A percentile compares a stretch with the other conserved stretches of the same genome.
Evolutionary conservation across 1,140 invertebrate genomes (phyloP).

Genomic region (Scaptomyza pallida): DNA sequence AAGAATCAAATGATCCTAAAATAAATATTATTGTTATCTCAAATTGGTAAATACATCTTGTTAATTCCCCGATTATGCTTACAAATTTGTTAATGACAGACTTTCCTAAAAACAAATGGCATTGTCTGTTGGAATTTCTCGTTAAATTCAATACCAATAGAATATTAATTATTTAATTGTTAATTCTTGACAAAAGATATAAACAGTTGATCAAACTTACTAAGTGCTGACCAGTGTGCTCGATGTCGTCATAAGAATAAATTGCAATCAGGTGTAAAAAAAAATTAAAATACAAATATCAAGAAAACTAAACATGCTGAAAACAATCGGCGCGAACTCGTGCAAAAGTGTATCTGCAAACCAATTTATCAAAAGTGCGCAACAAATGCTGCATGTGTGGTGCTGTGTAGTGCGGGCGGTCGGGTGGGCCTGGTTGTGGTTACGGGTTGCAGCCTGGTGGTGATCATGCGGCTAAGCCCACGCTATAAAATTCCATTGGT

Average conservation of each 20-base stretch:
- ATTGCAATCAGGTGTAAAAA: constrained; percentile 60
- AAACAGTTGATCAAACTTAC: constrained; percentile 22
- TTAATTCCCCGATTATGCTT: neutral
- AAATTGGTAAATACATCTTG: neutral
- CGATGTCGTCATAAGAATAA: constrained; percentile 51
- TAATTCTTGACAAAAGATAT: neutral
- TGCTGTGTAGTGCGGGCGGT: neutral
- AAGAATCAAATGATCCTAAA: too few species aligned
- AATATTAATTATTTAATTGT: constrained; percentile 3
- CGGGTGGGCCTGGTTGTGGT: constrained; percentile 21
- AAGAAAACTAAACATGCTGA: neutral
- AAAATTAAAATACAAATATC: neutral
- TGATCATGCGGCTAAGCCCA: constrained; percentile 54
- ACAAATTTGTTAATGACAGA: neutral
- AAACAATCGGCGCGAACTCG: constrained; percentile 38
- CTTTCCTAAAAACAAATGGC: neutral
- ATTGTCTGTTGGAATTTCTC: constrained; percentile 8
- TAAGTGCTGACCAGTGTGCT: constrained; percentile 52
- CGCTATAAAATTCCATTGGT: constrained; percentile 65
- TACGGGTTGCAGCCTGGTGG: constrained; percentile 18
- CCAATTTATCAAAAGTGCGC: constrained; percentile 56
- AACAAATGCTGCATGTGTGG: constrained; percentile 1
- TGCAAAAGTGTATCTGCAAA: constrained; percentile 52
- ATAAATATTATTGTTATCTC: neutral
- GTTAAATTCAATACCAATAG: constrained; percentile 1